A percentile compares a stretch with the other conserved stretches of the same genome.
phyloP scores from a whole-genome alignment of 2,797 vertebrate genomes.

The Pseudochaenichthys georgianus region DNA sequence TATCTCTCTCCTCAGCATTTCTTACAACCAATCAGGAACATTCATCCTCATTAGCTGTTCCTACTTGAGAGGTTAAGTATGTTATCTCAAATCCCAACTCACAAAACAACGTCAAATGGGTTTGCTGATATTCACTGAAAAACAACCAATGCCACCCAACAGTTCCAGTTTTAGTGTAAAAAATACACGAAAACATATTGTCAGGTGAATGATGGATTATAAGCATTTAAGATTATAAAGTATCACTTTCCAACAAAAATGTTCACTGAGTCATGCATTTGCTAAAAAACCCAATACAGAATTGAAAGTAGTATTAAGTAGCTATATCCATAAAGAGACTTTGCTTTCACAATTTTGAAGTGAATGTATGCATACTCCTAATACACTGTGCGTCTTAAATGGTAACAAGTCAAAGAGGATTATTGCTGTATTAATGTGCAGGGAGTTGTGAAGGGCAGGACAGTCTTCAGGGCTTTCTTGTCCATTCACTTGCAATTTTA shows the following conservation, averaged over 20 bases:
- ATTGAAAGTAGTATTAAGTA: slow-evolving; percentile 42
- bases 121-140: not conserved
- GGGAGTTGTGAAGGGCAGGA: slow-evolving; percentile 64
- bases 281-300: slow-evolving; percentile 33
- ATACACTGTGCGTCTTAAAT: slow-evolving; percentile 49
- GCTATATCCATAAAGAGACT: slow-evolving; percentile 32
- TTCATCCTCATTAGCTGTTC: not conserved
- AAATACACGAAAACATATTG: not conserved
- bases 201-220: slow-evolving; percentile 14
- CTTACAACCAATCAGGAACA: slow-evolving; percentile 22
- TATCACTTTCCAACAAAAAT: slow-evolving; percentile 6
- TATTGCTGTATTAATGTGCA: slow-evolving; percentile 60
- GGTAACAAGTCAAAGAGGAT: slow-evolving; percentile 61
- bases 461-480: slow-evolving; percentile 66
- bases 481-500: slow-evolving; percentile 67
- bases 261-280: slow-evolving; percentile 23
- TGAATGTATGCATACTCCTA: slow-evolving; percentile 47
- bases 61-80: not conserved
- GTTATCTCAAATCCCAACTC: slow-evolving; percentile 12
- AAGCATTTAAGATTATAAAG: not conserved
- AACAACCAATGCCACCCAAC: slow-evolving; percentile 2
- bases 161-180: not conserved
- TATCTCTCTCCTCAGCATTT: slow-evolving; percentile 15
- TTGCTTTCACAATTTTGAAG: slow-evolving; percentile 43
- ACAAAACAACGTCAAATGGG: not conserved